These are phyloP conservation scores for Asteroscopus sphinx DNA, from an alignment of 2,888 invertebrate genomes.

Conservation along the genomic window DNA sequence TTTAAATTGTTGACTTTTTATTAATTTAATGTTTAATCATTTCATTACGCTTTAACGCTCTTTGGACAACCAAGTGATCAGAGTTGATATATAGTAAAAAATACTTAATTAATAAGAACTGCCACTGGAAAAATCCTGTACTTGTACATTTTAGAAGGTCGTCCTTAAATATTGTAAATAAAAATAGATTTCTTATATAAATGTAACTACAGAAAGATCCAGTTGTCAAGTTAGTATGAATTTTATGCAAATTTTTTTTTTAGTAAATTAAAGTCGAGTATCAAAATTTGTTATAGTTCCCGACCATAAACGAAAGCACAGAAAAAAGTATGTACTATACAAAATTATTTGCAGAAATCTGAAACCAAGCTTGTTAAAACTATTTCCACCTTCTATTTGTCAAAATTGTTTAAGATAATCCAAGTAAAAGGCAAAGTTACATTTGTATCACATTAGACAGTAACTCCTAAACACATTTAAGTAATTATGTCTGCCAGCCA, in stretches of 20 bases:
- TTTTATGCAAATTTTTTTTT: slow-evolving; percentile 37
- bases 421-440: slow-evolving; percentile 10
- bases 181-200: slow-evolving; percentile 68
- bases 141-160: slow-evolving; percentile 61
- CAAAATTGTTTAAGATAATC: not conserved
- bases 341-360: not conserved
- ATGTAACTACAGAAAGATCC: slow-evolving; percentile 51
- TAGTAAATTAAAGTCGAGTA: slow-evolving; percentile 1
- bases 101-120: slow-evolving; percentile 21
- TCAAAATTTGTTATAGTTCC: slow-evolving; percentile 12
- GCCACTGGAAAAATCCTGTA: slow-evolving; percentile 37
- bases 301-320: slow-evolving; percentile 1
- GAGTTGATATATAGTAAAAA: slow-evolving; percentile 10
- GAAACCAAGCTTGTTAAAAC: not conserved
- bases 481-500: not conserved
- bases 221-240: slow-evolving; percentile 54
- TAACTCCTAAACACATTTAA: too few relatives aligned
- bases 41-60: slow-evolving; percentile 6
- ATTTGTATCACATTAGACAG: not conserved
- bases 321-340: not conserved
- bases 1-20: slow-evolving; percentile 41
- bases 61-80: slow-evolving; percentile 41
- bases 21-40: slow-evolving; percentile 16
- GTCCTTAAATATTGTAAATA: slow-evolving; percentile 64
- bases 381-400: not conserved